Percentiles rank a stretch among this genome's conserved stretches.
These are phyloP conservation scores for Megalurothrips usitatus DNA, from an alignment of 2,888 invertebrate species.

Conservation along the genomic window DNA sequence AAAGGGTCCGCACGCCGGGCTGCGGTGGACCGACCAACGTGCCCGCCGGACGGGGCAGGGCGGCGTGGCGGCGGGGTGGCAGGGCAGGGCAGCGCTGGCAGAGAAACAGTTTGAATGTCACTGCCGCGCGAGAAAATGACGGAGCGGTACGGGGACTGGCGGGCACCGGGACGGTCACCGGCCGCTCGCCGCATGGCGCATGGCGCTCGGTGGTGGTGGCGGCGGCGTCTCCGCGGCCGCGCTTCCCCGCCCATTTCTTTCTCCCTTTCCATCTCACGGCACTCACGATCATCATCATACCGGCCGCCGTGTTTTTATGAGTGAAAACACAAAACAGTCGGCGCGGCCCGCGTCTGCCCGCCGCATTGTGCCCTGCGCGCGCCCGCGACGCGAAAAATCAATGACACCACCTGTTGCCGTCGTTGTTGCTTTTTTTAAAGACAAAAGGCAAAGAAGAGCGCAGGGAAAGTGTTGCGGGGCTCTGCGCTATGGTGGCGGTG, in stretches of 20 bases:
- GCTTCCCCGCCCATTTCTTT: no score
- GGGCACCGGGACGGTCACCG: neutral
- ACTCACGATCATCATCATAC: no score
- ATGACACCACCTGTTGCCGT: neutral
- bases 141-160: neutral
- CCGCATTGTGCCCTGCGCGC: neutral
- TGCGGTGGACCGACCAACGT: neutral
- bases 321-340: neutral
- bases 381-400: neutral
- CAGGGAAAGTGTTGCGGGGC: no score
- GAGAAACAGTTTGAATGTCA: constrained; percentile 17
- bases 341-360: neutral
- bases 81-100: neutral
- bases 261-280: no score
- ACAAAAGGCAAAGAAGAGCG: no score
- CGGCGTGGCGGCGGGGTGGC: neutral
- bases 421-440: neutral
- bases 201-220: no score
- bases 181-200: no score
- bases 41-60: no score
- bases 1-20: neutral
- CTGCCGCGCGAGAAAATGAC: constrained; percentile 23
- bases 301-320: neutral
- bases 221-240: no score
- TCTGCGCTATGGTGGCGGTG: no score